Percentiles rank a stretch among this genome's conserved stretches.
Conservation (phyloP, 2,113 vertebrate species). For the Mesocricetus auratus region DNA sequence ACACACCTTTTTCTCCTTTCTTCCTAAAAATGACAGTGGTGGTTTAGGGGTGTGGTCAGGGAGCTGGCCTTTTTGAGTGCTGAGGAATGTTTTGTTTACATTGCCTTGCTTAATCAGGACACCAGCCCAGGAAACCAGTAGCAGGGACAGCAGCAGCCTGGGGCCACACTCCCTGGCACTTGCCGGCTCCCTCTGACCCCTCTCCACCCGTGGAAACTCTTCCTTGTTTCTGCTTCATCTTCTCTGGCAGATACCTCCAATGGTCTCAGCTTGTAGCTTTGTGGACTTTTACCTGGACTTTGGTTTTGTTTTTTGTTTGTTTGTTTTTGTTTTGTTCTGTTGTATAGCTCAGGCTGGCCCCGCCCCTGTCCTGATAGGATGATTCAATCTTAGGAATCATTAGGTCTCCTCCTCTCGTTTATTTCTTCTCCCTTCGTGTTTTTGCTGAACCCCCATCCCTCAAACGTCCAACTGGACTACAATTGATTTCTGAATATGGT, state of each 20-base stretch:
- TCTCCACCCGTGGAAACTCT: background rate
- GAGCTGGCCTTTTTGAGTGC: background rate
- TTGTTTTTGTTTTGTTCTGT: background rate
- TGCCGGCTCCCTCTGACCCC: no score
- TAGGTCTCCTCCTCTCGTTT: background rate
- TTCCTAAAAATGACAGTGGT: background rate
- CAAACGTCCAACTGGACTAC: background rate
- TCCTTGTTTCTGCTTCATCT: background rate
- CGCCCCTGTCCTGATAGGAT: background rate
- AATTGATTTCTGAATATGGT: background rate
- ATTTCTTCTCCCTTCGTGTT: background rate
- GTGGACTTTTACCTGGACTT: background rate
- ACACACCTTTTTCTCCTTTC: background rate
- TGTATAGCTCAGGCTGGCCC: background rate
- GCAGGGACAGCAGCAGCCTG: no score
- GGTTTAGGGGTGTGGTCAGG: background rate
- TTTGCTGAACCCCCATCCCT: no score
- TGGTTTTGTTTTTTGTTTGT: background rate
- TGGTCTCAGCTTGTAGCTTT: constrained; percentile 18
- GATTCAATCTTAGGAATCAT: constrained; percentile 8
- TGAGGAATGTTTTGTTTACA: background rate
- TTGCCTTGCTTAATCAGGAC: background rate
- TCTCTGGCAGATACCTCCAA: background rate
- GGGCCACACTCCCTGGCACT: no score
- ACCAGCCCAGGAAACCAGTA: background rate